A percentile compares a stretch with the other conserved stretches of the same genome.
Conservation (phyloP, 2,113 vertebrate genomes). For the Proteles cristata region DNA sequence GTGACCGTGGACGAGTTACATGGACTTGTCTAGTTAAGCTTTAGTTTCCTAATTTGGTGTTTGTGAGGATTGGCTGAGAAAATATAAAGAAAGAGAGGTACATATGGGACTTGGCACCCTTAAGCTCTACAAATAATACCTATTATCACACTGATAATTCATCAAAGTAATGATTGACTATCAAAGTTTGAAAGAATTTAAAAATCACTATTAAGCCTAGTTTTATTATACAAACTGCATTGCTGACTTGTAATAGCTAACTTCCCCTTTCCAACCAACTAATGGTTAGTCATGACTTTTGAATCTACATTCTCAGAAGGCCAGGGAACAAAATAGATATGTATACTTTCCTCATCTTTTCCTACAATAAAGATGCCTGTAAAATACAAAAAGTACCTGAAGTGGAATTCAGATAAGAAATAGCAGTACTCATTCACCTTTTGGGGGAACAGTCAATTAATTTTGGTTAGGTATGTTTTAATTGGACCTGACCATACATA, state of each 20-base stretch:
- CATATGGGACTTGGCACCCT: neutral
- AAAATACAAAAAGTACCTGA: neutral
- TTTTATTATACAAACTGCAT: neutral
- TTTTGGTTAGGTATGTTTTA: constrained; percentile 21
- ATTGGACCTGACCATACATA: neutral
- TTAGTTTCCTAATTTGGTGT: neutral
- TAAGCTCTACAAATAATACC: neutral
- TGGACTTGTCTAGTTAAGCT: neutral
- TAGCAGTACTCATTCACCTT: neutral
- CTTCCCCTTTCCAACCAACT: neutral
- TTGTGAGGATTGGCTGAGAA: neutral
- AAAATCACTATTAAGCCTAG: neutral
- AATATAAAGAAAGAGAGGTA: neutral
- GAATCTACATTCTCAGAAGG: neutral
- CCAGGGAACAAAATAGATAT: neutral
- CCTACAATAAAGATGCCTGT: neutral
- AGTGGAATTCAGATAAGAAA: constrained; percentile 10
- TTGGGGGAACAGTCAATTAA: neutral
- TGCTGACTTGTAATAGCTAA: neutral
- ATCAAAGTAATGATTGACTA: neutral
- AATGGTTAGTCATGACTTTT: neutral
- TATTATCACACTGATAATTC: neutral
- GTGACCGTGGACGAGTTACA: neutral
- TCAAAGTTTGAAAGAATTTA: neutral
- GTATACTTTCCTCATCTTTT: neutral